phyloP scores from a whole-genome alignment of 2,797 vertebrate genomes.

The Mareca penelope region DNA sequence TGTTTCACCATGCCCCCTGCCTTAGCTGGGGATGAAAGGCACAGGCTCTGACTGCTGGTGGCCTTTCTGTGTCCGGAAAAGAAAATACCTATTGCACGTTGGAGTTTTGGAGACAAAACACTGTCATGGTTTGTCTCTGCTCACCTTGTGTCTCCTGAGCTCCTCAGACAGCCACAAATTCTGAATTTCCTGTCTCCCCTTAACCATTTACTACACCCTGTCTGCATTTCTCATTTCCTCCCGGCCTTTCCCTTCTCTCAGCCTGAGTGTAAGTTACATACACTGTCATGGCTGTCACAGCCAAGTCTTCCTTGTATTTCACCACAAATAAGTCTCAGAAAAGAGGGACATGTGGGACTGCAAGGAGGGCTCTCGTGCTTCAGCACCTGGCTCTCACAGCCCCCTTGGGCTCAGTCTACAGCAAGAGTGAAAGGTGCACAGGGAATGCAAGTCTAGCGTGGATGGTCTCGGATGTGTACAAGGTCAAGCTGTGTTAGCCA shows the following conservation, averaged over 20 bases:
- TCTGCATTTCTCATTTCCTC: not conserved
- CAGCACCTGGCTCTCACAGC: not conserved
- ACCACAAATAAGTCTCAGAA: not conserved
- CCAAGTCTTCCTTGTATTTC: not conserved
- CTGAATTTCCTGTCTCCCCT: not conserved
- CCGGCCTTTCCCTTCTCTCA: not conserved
- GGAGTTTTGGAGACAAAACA: not conserved
- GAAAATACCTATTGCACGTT: not conserved
- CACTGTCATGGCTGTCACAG: not conserved
- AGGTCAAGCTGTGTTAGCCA: not conserved
- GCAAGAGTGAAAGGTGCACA: not conserved
- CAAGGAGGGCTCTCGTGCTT: not conserved
- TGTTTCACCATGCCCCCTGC: rapidly evolving
- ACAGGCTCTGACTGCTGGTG: rapidly evolving
- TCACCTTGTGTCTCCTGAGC: not conserved
- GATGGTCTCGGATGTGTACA: not conserved
- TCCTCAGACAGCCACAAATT: not conserved
- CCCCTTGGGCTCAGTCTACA: not conserved
- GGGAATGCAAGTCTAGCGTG: not conserved
- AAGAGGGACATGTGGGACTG: not conserved
- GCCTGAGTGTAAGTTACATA: not conserved
- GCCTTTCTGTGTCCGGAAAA: not conserved
- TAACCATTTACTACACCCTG: not conserved
- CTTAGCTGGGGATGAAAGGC: not conserved
- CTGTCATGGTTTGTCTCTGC: not conserved